Conservation (phyloP, 2,888 invertebrate species). For the Byasa hedistus region DNA sequence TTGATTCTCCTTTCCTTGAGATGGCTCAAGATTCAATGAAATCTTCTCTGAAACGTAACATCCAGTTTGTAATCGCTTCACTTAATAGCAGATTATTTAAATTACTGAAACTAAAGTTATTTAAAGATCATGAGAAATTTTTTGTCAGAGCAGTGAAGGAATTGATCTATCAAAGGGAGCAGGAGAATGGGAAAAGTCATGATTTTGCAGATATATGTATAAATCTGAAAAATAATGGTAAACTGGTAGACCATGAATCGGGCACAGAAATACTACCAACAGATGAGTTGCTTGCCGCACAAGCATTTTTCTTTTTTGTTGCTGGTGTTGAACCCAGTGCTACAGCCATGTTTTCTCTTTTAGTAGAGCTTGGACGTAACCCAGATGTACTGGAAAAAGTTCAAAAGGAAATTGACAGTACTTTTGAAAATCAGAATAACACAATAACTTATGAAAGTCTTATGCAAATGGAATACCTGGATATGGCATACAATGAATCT, state of each 20-base stretch:
- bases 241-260: constrained; percentile 46
- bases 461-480: constrained; percentile 51
- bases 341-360: constrained; percentile 46
- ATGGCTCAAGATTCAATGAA: constrained; percentile 36
- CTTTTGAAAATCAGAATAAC: constrained; percentile 41
- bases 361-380: constrained; percentile 55
- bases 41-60: constrained; percentile 29
- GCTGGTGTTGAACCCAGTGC: constrained; percentile 67
- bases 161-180: constrained; percentile 48
- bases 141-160: constrained; percentile 58
- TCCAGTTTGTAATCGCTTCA: constrained; percentile 35
- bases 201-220: constrained; percentile 61
- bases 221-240: constrained; percentile 51
- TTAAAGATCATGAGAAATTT: constrained; percentile 48
- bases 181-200: constrained; percentile 47
- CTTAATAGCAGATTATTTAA: constrained; percentile 36
- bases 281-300: constrained; percentile 55
- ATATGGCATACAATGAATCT: constrained; percentile 51
- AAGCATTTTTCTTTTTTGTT: constrained; percentile 61
- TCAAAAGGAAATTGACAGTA: constrained; percentile 55
- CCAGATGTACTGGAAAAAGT: constrained; percentile 50
- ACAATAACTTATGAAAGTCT: constrained; percentile 49
- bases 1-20: constrained; percentile 46
- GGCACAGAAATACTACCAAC: constrained; percentile 53
- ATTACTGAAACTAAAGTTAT: constrained; percentile 45